Percentiles rank a stretch among this genome's conserved stretches.
These are phyloP conservation scores for Rhizoglyphus robini DNA, from an alignment of 1,140 invertebrate species.

Conservation along the genomic window DNA sequence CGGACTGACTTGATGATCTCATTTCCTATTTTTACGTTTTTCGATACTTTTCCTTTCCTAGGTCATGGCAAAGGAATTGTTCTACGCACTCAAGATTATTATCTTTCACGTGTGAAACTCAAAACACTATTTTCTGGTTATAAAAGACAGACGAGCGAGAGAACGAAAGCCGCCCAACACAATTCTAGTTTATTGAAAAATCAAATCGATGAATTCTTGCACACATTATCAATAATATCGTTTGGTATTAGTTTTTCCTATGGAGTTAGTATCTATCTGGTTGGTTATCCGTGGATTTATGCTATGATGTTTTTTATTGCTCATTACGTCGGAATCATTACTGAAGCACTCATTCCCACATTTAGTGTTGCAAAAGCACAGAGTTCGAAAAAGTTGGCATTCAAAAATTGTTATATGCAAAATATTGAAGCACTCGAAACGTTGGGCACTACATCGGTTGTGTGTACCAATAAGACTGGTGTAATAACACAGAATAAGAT, in stretches of 20 bases:
- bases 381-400: constrained; percentile 24
- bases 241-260: neutral
- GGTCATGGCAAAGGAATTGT: too few species aligned
- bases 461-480: constrained; percentile 33
- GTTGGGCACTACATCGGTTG: constrained; percentile 31
- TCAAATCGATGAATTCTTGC: too few species aligned
- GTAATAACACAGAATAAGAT: constrained; percentile 32
- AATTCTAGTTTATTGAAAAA: too few species aligned
- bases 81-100: too few species aligned
- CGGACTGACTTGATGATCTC: too few species aligned
- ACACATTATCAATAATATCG: neutral
- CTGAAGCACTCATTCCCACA: constrained; percentile 27
- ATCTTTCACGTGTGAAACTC: too few species aligned
- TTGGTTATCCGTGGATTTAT: constrained; percentile 59
- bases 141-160: too few species aligned
- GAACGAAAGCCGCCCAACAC: too few species aligned
- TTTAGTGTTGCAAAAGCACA: neutral
- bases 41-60: too few species aligned
- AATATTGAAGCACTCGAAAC: constrained; percentile 33
- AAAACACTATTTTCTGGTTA: too few species aligned
- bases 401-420: constrained; percentile 33
- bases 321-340: constrained; percentile 96
- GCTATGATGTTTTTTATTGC: constrained; percentile 95
- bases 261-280: constrained; percentile 23
- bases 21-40: too few species aligned